Base-by-base conservation (phyloP, 53 echinoderm and acorn worm genomes). In the Zoroaster sp. region DNA sequence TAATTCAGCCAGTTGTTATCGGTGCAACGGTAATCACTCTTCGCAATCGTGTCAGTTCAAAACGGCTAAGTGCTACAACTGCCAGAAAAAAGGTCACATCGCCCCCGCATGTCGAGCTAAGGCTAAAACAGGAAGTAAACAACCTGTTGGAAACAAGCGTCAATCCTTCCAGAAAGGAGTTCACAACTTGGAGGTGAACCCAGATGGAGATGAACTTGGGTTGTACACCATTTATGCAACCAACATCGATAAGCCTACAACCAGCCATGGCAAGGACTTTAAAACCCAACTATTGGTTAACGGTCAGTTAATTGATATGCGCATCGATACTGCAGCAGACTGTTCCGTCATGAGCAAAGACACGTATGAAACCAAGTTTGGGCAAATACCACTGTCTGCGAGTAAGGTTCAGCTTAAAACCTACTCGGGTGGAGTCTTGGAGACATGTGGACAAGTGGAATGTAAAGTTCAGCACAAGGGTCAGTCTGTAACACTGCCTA, bases 1-100 rank as follows among this genome's bases (percentile, higher is more conserved):
- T 15, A 86, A 65, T 75, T 35, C 12, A 38, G 28, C 28, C 44
- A 47, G 23, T 45, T 91, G 90, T 65, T 90, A 90, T 28, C 78
- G 49, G 4, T 90, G 75, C 32, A 43, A 83, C 3, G 90, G 75
- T 21, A 37, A 54, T 35, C 90, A 90, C 44, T 25, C 76, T 17
- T 40, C 85, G 1, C 38, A 75, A 4, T 43, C 28, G 9, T 89
- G 89, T 71, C 5, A 40, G 7, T 90, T 82, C 55, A 69, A 72
- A 72, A 68, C 39, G 14, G 91, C 91, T 4, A 49, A 75, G 45
- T 90, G 91, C 65, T 90, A 66, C 69, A 74, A 83, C 59, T 90
- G 76, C 35, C 68, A 89, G 14, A 78, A 54, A 37, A 41, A 35
- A 39, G 87, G 75, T 32, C 32, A 78, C 78, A 78, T 78, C 59